These are phyloP conservation scores for Caenorhabditis auriculariae DNA, from an alignment of 2,888 invertebrate species.

Conservation along the genomic window DNA sequence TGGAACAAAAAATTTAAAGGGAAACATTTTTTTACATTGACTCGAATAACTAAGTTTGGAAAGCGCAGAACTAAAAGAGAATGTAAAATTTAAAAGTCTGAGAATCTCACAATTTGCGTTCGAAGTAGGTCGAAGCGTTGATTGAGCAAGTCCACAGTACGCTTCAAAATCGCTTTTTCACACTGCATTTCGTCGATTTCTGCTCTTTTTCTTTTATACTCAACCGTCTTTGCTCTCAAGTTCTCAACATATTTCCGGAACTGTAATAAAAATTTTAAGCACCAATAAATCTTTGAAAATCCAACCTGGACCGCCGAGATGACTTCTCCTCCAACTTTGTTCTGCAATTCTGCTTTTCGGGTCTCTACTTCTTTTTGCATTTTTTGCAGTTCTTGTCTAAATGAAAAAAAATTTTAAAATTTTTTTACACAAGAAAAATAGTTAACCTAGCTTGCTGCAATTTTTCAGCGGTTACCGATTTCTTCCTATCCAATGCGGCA, in stretches of 20 bases:
- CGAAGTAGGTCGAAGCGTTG: constrained; percentile 67
- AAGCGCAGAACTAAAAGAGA: no score
- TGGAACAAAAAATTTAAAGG: background rate
- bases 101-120: constrained; percentile 69
- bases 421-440: background rate
- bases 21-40: background rate
- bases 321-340: constrained; percentile 25
- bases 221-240: constrained; percentile 77
- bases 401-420: constrained; percentile 10
- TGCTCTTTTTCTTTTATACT: constrained; percentile 79
- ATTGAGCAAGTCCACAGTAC: constrained; percentile 77
- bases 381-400: constrained; percentile 22
- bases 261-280: constrained; percentile 64
- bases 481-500: constrained; percentile 74
- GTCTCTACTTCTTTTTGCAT: constrained; percentile 19
- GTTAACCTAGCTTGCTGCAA: constrained; percentile 74
- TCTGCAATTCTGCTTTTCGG: constrained; percentile 13
- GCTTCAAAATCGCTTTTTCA: constrained; percentile 76
- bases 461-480: constrained; percentile 75
- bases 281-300: background rate
- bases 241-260: constrained; percentile 82
- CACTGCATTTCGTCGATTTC: constrained; percentile 76
- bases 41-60: background rate
- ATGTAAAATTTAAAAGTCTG: no score
- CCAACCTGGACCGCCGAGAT: constrained; percentile 25